Conservation (phyloP, 1,140 invertebrate genomes). For the Trichogramma pretiosum region DNA sequence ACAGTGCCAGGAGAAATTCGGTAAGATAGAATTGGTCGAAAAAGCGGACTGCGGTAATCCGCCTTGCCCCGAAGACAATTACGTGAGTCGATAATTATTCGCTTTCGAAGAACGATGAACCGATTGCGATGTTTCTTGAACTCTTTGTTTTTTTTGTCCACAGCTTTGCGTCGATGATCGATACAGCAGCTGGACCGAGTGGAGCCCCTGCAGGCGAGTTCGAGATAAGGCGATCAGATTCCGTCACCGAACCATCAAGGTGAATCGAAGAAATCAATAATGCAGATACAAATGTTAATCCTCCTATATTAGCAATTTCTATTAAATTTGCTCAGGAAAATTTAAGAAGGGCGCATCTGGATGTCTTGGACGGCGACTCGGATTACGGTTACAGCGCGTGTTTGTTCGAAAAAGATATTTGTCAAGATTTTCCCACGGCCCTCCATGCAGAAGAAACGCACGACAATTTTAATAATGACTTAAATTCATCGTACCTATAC, state of each 20-base stretch:
- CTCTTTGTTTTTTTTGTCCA: too few relatives aligned
- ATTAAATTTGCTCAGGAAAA: background rate
- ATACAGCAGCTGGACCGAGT: constrained; percentile 5
- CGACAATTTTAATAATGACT: too few relatives aligned
- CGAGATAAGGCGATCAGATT: background rate
- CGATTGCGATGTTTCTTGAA: background rate
- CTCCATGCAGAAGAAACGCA: too few relatives aligned
- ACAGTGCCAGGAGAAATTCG: constrained; percentile 24
- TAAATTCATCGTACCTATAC: too few relatives aligned
- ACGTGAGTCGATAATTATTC: background rate
- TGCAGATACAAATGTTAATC: too few relatives aligned
- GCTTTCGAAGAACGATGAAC: background rate
- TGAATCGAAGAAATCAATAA: too few relatives aligned
- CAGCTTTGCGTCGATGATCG: constrained; percentile 3
- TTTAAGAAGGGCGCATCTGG: background rate
- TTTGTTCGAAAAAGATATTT: background rate
- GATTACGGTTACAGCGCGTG: constrained; percentile 10
- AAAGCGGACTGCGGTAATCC: constrained; percentile 30
- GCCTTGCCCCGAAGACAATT: constrained; percentile 27
- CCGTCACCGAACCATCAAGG: constrained; percentile 1
- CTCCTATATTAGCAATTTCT: background rate
- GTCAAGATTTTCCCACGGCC: too few relatives aligned
- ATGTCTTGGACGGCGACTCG: background rate
- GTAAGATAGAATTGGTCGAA: constrained; percentile 22
- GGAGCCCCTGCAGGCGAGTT: constrained; percentile 1